Conservation (phyloP, 64 coral and sea anemone species). For the Stichodactyla helianthus region DNA sequence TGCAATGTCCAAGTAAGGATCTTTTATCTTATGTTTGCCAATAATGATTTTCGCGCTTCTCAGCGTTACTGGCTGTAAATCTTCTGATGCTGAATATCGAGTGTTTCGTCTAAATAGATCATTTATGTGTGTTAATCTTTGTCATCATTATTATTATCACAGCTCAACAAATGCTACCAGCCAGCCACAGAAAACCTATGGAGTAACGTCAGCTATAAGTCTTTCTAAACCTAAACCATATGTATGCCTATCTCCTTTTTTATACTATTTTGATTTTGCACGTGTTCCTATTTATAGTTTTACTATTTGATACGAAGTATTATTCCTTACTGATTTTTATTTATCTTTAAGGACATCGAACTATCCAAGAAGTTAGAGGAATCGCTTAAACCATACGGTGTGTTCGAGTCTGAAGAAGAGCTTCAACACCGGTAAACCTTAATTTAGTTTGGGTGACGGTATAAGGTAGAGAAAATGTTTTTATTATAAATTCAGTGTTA, state of each 20-base stretch:
- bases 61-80: not conserved
- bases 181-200: constrained; percentile 60
- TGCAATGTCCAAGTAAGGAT: constrained; percentile 81
- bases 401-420: constrained; percentile 93
- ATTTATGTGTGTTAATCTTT: not conserved
- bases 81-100: not conserved
- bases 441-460: too few species aligned
- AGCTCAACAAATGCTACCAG: constrained; percentile 54
- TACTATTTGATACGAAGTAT: not conserved
- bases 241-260: constrained; percentile 22
- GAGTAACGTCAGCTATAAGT: constrained; percentile 90
- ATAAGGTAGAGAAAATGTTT: too few species aligned
- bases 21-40: not conserved
- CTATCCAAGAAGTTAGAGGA: constrained; percentile 76
- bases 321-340: not conserved
- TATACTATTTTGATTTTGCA: constrained; percentile 6
- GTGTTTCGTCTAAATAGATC: not conserved
- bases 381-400: constrained; percentile 81
- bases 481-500: too few species aligned
- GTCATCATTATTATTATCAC: not conserved
- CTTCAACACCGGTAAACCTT: constrained; percentile 78
- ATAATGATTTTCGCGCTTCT: not conserved
- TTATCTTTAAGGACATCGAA: constrained; percentile 60
- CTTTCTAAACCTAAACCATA: constrained; percentile 71
- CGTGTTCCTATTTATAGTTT: not conserved